Evolutionary conservation across 2,888 invertebrate species (phyloP).

Genomic region (Muschampia plurimacula): DNA sequence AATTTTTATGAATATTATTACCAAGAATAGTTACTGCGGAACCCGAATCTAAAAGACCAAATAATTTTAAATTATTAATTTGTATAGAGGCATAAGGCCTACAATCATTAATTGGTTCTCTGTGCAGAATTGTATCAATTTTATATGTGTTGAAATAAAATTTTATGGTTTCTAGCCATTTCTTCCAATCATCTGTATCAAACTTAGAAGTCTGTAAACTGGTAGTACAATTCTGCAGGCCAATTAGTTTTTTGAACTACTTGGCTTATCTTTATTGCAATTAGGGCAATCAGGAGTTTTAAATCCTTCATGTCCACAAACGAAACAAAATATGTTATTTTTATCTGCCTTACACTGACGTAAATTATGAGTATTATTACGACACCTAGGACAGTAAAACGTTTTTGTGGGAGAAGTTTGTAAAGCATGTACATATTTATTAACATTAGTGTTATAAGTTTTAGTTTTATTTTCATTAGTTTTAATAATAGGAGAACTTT

Average conservation of each 20-base stretch:
- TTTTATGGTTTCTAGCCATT: background rate
- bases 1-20: background rate
- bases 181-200: background rate
- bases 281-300: background rate
- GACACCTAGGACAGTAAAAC: background rate
- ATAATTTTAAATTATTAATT: background rate
- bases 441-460: background rate
- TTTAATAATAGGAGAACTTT: background rate
- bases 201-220: background rate
- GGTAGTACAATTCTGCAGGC: background rate
- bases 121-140: conserved; percentile 2
- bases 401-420: conserved; percentile 1
- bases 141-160: conserved; percentile 1
- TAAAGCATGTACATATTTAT: conserved; percentile 1
- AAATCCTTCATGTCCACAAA: background rate
- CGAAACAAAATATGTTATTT: background rate
- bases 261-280: background rate
- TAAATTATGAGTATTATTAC: background rate
- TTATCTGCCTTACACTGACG: background rate
- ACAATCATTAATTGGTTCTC: background rate
- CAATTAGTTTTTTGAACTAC: background rate
- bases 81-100: conserved; percentile 5
- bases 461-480: background rate
- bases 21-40: background rate
- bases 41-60: conserved; percentile 1